Evolutionary conservation across 1,140 invertebrate genomes (phyloP).

Genomic region (Drosophila nigromelanica): DNA sequence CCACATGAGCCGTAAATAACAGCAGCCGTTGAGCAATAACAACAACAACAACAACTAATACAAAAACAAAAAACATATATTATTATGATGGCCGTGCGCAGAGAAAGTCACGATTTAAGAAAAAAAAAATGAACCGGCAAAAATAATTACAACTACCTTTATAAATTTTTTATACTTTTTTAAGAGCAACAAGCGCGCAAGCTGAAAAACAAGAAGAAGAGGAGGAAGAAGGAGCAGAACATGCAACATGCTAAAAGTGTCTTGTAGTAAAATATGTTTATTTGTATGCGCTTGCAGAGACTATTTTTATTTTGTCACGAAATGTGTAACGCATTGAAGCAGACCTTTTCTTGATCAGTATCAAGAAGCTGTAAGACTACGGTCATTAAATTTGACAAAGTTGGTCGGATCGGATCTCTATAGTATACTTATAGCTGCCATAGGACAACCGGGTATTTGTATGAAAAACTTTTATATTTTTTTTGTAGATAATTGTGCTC

Average conservation of each 20-base stretch:
- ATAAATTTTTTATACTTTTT: background rate
- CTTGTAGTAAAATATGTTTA: slow-evolving; percentile 44
- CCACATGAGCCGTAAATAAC: slow-evolving; percentile 13
- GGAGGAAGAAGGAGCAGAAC: slow-evolving; percentile 7
- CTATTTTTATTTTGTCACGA: no score
- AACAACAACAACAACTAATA: slow-evolving; percentile 4
- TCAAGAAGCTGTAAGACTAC: no score
- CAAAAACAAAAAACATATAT: slow-evolving; percentile 18
- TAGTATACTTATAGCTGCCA: no score
- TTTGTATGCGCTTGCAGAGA: background rate
- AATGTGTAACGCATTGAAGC: no score
- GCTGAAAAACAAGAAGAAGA: slow-evolving; percentile 2
- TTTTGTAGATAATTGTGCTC: no score
- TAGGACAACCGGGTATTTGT: no score
- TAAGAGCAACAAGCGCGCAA: slow-evolving; percentile 20
- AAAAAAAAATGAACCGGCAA: slow-evolving; percentile 17
- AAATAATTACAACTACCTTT: slow-evolving; percentile 42
- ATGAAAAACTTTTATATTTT: no score
- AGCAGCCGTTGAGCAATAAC: background rate
- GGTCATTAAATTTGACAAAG: no score
- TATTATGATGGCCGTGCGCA: slow-evolving; percentile 30
- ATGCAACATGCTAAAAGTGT: slow-evolving; percentile 19
- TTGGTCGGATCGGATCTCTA: no score
- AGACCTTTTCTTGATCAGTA: no score
- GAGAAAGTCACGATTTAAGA: slow-evolving; percentile 48